Base-by-base conservation (phyloP, 2,888 invertebrate species). In the Schrankia costaestrigalis region DNA sequence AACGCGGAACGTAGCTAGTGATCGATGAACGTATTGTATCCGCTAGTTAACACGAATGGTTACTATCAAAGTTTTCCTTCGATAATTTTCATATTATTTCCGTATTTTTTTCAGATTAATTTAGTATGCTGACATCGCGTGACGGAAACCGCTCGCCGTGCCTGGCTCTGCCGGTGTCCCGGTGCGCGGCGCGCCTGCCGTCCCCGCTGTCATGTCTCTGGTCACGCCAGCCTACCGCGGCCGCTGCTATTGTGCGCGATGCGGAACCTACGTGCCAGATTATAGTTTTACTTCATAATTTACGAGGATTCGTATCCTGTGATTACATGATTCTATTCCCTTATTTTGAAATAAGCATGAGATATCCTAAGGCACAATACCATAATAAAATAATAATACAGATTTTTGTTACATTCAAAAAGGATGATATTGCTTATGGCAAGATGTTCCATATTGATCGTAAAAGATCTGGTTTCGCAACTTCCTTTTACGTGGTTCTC, bases 181-280 rank as follows among this genome's bases (percentile, higher is more conserved):
- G 66, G 67, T 70, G 62, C 67, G 59, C 66, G 66, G 67, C 70
- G 62, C 67, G 59, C 57, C 65, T 46, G 58, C 55, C 63, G 65
- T 63, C 65, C 60, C 58, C 64, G 70, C 73, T 76, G 80, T 78
- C 84, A 77, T 78, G 78, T 83, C 68, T 59, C 70, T 63, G 69
- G 77, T 80, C 84, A 84, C 85, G 84, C 77, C 63, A 80, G 43
- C 40, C 31, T 25, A 31, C 36, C 47, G 29, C 21, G 6, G 15
- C 25, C 50, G 46, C 41, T 41, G 29, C 45, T 30, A n/a, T n/a
- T n/a, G n/a, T n/a, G 43, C 35, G 51, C 49, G 51, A 52, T 55
- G 56, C 56, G 52, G 53, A 52, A 53, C 38, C 40, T 44, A 46
- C 46, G 35, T 43, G 33, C 37, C 26, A 17, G 12, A 41, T 34